Evolutionary conservation across 2,797 vertebrate genomes (phyloP).

Genomic region (Lepus oiostolus): DNA sequence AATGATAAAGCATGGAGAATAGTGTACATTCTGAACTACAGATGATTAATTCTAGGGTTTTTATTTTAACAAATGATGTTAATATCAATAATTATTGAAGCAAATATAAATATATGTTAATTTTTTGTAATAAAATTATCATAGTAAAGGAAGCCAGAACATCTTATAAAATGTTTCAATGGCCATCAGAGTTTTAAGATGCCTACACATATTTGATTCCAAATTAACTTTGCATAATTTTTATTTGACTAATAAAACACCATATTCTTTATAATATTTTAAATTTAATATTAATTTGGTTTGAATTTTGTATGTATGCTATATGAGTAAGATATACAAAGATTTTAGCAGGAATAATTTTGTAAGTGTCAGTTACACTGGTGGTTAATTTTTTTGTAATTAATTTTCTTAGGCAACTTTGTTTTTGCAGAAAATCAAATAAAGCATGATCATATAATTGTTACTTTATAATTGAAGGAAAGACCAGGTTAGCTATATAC

Average conservation of each 20-base stretch:
- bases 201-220: neutral
- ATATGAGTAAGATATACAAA: neutral
- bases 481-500: neutral
- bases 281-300: neutral
- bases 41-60: neutral
- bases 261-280: neutral
- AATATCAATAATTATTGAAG: neutral
- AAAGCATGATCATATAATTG: neutral
- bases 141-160: neutral
- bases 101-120: neutral
- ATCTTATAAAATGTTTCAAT: neutral
- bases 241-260: neutral
- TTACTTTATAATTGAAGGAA: neutral
- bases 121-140: neutral
- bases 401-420: neutral
- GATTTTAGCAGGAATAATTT: neutral
- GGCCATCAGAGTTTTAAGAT: neutral
- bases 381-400: neutral
- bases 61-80: neutral
- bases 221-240: neutral
- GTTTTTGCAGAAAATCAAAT: neutral
- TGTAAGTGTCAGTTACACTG: neutral
- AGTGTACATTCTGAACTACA: neutral
- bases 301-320: neutral
- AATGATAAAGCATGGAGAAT: neutral